Percentiles rank a stretch among this genome's conserved stretches.
phyloP scores from a whole-genome alignment of 2,113 vertebrate genomes.

The Puntigrus tetrazona region DNA sequence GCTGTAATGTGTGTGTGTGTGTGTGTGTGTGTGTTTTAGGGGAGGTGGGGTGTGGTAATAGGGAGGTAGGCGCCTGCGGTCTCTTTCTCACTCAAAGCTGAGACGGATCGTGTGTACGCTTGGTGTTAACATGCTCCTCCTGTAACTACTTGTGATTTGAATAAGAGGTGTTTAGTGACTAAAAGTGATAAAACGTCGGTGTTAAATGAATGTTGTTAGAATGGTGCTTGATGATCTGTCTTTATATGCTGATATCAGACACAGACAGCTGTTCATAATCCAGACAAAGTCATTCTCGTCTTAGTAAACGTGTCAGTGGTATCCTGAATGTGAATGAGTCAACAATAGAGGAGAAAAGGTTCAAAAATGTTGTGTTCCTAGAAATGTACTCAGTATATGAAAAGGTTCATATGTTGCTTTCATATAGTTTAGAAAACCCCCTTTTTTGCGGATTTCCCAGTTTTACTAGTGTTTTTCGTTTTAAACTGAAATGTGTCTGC shows the following conservation, averaged over 20 bases:
- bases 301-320: not conserved
- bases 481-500: too few relatives aligned
- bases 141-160: not conserved
- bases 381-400: not conserved
- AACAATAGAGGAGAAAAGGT: not conserved
- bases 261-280: not conserved
- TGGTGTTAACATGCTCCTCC: not conserved
- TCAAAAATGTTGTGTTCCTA: not conserved
- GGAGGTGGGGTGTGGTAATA: not conserved
- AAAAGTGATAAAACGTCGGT: too few relatives aligned
- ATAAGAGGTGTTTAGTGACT: not conserved
- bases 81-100: not conserved
- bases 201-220: not conserved
- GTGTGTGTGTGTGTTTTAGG: too few relatives aligned
- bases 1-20: constrained; percentile 19
- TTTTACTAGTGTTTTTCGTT: not conserved
- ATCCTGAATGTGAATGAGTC: not conserved
- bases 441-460: not conserved
- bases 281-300: not conserved
- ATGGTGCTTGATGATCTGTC: not conserved
- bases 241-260: not conserved
- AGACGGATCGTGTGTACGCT: not conserved
- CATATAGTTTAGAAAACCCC: not conserved
- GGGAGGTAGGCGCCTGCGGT: constrained; percentile 11
- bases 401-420: not conserved